Percentiles rank a stretch among this genome's conserved stretches.
These are phyloP conservation scores for Glandiceps talaboti DNA, from an alignment of 53 echinoderm and acorn worm species.

Conservation along the genomic window DNA sequence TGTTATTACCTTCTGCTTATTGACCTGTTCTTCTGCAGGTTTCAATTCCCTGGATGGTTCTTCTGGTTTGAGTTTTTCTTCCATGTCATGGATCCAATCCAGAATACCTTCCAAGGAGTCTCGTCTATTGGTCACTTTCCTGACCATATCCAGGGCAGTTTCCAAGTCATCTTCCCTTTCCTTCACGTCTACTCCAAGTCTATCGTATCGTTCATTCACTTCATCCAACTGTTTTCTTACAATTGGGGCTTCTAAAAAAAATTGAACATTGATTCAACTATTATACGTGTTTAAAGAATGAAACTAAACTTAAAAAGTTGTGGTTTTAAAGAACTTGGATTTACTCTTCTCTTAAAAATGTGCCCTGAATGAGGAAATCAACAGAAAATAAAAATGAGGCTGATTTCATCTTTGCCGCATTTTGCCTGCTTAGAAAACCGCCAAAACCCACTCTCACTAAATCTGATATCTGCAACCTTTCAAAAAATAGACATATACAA, in stretches of 20 bases:
- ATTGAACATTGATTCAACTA: too few relatives aligned
- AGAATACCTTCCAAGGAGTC: not conserved
- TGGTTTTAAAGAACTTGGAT: too few relatives aligned
- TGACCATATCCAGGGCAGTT: not conserved
- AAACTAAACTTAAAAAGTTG: too few relatives aligned
- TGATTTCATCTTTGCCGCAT: too few relatives aligned
- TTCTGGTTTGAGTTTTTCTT: not conserved
- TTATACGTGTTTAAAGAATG: too few relatives aligned
- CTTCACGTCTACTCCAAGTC: slow-evolving; percentile 13
- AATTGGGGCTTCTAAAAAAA: not conserved
- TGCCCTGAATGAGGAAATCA: too few relatives aligned
- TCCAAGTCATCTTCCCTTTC: not conserved
- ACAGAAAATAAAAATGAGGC: too few relatives aligned
- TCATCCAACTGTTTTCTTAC: slow-evolving; percentile 35
- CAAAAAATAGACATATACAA: too few relatives aligned
- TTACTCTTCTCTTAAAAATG: too few relatives aligned
- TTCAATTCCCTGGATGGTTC: not conserved
- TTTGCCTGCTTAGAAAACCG: too few relatives aligned
- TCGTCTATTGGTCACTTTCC: not conserved
- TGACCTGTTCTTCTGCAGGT: not conserved
- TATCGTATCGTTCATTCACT: slow-evolving; percentile 78
- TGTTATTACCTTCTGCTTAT: not conserved
- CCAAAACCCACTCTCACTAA: too few relatives aligned
- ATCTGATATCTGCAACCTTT: too few relatives aligned
- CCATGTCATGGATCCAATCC: not conserved